Percentiles rank a stretch among this genome's conserved stretches.
Conservation (phyloP, 2,113 vertebrate species). For the Hippocampus zosterae region DNA sequence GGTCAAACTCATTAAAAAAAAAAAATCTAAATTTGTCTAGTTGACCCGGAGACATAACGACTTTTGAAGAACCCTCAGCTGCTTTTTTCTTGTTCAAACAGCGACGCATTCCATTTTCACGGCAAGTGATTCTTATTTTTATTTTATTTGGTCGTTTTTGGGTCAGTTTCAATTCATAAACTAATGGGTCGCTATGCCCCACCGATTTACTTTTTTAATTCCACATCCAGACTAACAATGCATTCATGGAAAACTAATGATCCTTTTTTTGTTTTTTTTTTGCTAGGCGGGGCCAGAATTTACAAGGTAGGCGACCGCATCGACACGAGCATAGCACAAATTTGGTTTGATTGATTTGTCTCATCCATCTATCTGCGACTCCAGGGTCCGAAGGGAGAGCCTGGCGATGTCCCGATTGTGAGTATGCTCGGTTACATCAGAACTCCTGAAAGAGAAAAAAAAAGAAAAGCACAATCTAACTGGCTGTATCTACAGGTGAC, state of each 20-base stretch:
- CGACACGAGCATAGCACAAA: neutral
- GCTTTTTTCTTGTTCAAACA: too few relatives aligned
- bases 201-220: neutral
- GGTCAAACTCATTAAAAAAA: too few relatives aligned
- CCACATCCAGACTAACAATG: neutral
- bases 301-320: constrained; percentile 47
- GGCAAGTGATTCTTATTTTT: too few relatives aligned
- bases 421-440: constrained; percentile 48
- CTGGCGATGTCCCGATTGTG: constrained; percentile 89
- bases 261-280: neutral
- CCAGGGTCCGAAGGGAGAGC: constrained; percentile 96
- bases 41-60: too few relatives aligned
- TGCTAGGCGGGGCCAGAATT: constrained; percentile 45
- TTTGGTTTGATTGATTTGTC: neutral
- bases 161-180: neutral
- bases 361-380: constrained; percentile 17
- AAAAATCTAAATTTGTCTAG: too few relatives aligned
- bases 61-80: too few relatives aligned
- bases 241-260: constrained; percentile 38
- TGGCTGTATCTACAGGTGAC: constrained; percentile 71
- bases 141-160: neutral
- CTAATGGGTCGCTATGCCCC: neutral
- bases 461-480: neutral
- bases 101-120: too few relatives aligned
- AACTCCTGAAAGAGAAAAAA: fast-evolving